These are phyloP conservation scores for Hemistola chrysoprasaria DNA, from an alignment of 2,888 invertebrate genomes.

Conservation along the genomic window DNA sequence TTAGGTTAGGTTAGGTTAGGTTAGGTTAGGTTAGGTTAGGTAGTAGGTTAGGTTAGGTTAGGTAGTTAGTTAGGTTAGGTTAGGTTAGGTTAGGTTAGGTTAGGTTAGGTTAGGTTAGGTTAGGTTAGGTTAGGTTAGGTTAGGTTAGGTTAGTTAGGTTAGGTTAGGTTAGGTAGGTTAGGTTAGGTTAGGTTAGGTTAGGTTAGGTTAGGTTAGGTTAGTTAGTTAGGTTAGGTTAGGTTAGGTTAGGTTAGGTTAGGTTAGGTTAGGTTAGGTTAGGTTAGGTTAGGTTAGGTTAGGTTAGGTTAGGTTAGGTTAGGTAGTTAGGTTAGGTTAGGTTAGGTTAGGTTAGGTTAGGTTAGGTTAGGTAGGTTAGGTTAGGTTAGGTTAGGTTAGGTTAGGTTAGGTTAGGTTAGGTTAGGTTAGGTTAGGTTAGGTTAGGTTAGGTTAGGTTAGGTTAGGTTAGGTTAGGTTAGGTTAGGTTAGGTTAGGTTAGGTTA, in stretches of 20 bases:
- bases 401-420: constrained; percentile 31
- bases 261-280: constrained; percentile 35
- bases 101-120: constrained; percentile 28
- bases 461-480: constrained; percentile 37
- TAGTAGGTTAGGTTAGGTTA: constrained; percentile 27
- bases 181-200: constrained; percentile 20
- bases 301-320: constrained; percentile 28
- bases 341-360: constrained; percentile 32
- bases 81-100: constrained; percentile 27
- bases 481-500: constrained; percentile 37
- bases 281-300: constrained; percentile 29
- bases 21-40: constrained; percentile 27
- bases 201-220: constrained; percentile 27
- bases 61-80: constrained; percentile 28
- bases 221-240: constrained; percentile 24
- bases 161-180: constrained; percentile 11
- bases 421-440: constrained; percentile 33
- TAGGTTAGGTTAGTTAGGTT: constrained; percentile 27
- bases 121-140: constrained; percentile 28
- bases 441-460: constrained; percentile 37
- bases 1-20: constrained; percentile 21
- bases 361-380: constrained; percentile 32
- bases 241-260: constrained; percentile 34
- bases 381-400: constrained; percentile 30
- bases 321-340: constrained; percentile 30